Evolutionary conservation across 1,140 invertebrate genomes (phyloP).

Genomic region (Sesamia nonagrioides): DNA sequence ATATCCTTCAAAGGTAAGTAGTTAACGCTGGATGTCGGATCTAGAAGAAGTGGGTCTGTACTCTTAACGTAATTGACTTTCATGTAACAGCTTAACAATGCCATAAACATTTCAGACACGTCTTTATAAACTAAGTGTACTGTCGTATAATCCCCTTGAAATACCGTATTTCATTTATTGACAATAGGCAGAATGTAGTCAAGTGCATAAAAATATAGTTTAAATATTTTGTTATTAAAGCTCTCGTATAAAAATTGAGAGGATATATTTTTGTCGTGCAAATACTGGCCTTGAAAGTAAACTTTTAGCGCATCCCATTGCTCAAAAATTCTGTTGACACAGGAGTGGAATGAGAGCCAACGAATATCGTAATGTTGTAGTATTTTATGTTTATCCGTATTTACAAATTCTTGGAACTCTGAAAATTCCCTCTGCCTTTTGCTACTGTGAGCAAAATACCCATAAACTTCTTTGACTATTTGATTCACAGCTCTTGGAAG

Average conservation of each 20-base stretch:
- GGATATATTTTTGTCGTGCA: background rate
- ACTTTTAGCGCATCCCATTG: conserved; percentile 7
- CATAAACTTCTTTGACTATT: conserved; percentile 23
- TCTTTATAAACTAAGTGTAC: conserved; percentile 11
- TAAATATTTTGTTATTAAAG: background rate
- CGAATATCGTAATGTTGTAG: conserved; percentile 47
- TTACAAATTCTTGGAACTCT: background rate
- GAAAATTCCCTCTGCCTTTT: background rate
- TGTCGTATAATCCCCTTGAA: background rate
- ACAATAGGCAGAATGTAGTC: conserved; percentile 22
- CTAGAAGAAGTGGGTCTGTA: background rate
- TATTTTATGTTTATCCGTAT: conserved; percentile 39
- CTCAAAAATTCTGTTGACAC: background rate
- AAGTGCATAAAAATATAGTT: background rate
- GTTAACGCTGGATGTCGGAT: background rate
- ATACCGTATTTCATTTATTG: conserved; percentile 16
- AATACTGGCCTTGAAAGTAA: background rate
- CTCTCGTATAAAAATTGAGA: background rate
- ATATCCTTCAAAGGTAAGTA: conserved; percentile 8
- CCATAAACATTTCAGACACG: background rate
- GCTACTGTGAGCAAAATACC: background rate
- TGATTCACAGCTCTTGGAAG: conserved; percentile 4
- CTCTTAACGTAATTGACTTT: background rate
- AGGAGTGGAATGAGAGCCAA: conserved; percentile 3
- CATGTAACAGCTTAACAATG: background rate